Evolutionary conservation across 1,140 invertebrate genomes (phyloP).

Genomic region (Semibalanus balanoides): DNA sequence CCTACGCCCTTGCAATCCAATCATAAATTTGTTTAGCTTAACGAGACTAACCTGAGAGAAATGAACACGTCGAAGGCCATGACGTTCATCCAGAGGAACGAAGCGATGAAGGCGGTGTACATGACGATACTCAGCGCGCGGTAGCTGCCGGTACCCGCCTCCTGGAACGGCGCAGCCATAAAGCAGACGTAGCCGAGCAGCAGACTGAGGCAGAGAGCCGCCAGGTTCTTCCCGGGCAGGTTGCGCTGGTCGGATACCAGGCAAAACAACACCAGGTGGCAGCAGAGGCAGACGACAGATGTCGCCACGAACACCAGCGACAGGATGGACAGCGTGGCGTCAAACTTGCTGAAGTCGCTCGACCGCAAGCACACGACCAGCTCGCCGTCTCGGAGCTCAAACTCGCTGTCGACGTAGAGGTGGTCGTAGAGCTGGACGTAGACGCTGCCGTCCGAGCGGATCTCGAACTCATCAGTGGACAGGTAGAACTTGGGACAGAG

Average conservation of each 20-base stretch:
- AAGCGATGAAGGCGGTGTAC: conserved; percentile 84
- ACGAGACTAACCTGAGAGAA: conserved; percentile 35
- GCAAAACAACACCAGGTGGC: conserved; percentile 34
- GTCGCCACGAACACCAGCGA: conserved; percentile 24
- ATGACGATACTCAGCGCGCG: conserved; percentile 53
- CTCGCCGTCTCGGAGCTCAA: not conserved
- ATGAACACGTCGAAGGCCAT: conserved; percentile 90
- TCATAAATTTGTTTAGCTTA: too few relatives aligned
- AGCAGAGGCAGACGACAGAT: conserved; percentile 34
- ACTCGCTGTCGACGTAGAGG: not conserved
- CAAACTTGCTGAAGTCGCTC: not conserved
- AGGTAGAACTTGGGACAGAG: not conserved
- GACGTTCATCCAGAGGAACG: conserved; percentile 91
- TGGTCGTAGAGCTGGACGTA: not conserved
- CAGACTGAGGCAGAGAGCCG: conserved; percentile 34
- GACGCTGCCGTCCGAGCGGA: not conserved
- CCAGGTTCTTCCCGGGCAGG: conserved; percentile 38
- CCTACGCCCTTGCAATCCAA: too few relatives aligned
- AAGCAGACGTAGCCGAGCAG: conserved; percentile 35
- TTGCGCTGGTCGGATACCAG: conserved; percentile 36
- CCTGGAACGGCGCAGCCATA: conserved; percentile 29
- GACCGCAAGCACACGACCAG: not conserved
- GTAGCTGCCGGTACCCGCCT: conserved; percentile 26
- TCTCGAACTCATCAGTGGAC: not conserved
- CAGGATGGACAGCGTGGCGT: not conserved